Conservation (phyloP, 2,113 vertebrate species). For the Cathartes aura region DNA sequence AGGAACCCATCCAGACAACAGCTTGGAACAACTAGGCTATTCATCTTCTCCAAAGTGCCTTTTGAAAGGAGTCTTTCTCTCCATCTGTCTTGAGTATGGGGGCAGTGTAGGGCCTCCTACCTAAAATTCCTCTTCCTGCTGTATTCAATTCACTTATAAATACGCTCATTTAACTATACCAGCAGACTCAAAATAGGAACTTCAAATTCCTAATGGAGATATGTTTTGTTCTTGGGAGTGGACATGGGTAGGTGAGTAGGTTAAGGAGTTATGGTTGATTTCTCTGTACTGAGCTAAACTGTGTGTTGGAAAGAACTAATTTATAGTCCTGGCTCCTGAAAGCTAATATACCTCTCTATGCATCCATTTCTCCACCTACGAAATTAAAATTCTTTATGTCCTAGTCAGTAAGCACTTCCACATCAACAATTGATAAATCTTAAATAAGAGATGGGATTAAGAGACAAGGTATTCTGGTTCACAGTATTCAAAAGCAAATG, state of each 20-base stretch:
- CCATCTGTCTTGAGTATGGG: neutral
- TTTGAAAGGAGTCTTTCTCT: conserved; percentile 1
- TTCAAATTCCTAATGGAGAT: neutral
- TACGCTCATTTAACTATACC: neutral
- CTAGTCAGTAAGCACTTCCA: neutral
- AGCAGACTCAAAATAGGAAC: neutral
- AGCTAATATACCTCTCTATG: neutral
- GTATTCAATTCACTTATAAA: neutral
- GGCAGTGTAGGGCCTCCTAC: neutral
- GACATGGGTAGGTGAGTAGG: neutral
- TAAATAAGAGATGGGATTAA: neutral
- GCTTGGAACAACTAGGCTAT: neutral
- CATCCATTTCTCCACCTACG: neutral
- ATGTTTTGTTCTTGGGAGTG: neutral
- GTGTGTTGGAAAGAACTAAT: neutral
- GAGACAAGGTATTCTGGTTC: neutral
- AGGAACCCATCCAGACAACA: neutral
- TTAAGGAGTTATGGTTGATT: neutral
- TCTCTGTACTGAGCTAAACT: neutral
- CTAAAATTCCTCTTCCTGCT: neutral
- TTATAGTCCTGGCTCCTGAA: neutral
- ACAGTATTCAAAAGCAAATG: neutral
- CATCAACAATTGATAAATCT: neutral
- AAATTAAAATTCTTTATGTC: neutral
- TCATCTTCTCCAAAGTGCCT: neutral